These are phyloP conservation scores for Isoperla grammatica DNA, from an alignment of 2,888 invertebrate species.

Conservation along the genomic window DNA sequence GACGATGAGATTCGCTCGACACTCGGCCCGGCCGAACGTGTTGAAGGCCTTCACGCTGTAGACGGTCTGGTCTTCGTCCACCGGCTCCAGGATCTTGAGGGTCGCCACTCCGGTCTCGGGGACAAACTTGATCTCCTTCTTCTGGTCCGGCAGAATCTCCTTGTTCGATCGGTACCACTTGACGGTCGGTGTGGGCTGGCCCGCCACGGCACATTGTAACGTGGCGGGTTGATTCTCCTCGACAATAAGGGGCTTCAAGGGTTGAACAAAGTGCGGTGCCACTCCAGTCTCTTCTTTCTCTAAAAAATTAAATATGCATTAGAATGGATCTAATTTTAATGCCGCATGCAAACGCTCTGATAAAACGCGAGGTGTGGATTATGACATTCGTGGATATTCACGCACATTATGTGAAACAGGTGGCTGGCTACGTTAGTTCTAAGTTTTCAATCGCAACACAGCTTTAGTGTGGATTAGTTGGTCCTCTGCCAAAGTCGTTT, in stretches of 20 bases:
- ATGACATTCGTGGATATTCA: no score
- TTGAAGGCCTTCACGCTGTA: conserved; percentile 68
- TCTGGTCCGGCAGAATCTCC: conserved; percentile 55
- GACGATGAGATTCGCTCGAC: conserved; percentile 64
- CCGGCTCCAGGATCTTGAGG: conserved; percentile 58
- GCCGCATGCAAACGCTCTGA: no score
- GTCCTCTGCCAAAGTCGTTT: no score
- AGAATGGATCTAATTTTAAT: no score
- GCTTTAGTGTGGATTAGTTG: no score
- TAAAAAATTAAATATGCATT: conserved; percentile 35
- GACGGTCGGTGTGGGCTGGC: conserved; percentile 63
- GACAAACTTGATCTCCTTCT: conserved; percentile 52
- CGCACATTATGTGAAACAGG: background rate
- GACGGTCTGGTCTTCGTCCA: conserved; percentile 59
- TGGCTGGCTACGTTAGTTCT: background rate
- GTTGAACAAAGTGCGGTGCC: conserved; percentile 59
- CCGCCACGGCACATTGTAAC: conserved; percentile 62
- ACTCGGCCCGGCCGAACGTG: conserved; percentile 65
- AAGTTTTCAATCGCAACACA: no score
- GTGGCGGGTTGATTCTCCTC: conserved; percentile 57
- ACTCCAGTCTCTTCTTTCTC: conserved; percentile 65
- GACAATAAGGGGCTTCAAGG: conserved; percentile 59
- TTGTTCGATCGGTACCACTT: conserved; percentile 62
- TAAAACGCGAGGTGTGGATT: no score
- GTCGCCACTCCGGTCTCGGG: conserved; percentile 58